Base-by-base conservation (phyloP, 2,888 invertebrate species). In the Allolobophora icterica region DNA sequence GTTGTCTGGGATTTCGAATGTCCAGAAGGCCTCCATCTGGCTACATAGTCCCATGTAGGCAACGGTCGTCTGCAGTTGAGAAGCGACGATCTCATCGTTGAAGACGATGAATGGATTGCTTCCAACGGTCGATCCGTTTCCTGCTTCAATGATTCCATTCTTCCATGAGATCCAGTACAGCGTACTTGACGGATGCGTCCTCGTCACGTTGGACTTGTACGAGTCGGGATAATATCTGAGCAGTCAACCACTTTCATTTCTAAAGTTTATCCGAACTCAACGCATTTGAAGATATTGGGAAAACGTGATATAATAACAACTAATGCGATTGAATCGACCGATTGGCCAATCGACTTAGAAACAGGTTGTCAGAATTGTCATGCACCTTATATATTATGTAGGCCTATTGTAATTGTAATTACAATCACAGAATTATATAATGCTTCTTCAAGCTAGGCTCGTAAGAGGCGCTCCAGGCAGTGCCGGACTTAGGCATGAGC, bases 91-190 rank as follows among this genome's bases (percentile, higher is more conserved):
- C 38, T 19, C 21, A 2, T 87, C 87, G 35, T 87, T 87, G 35
- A 35, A 24, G 24, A 87, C 87, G 17, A 87, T 17, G 15, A 87
- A 4, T 2, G 87, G 87, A 35, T 33, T 17, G 13, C 21, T 87
- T 87, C 87, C 87, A 35, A 87, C 87, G 17, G n/a, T 38, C 21
- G 87, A 35, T 13, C 87, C 87, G 24, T 6, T 6, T 87, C 87
- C 87, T 6, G 15, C 5, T 24, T 1, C 38, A 34, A 87, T 24
- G 19, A 87, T 87, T 38, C 87, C 38, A 15, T 35, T 87, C 87
- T 87, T 38, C 87, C 87, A 87, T 0, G 87, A 35, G 24, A 87
- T 35, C 87, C 87, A 87, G 87, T 87, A 87, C 35, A 38, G n/a
- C 35, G 87, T 24, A 34, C 35, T 35, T 38, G 87, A 87, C 87